Evolutionary conservation across 1,140 invertebrate genomes (phyloP).

Genomic region (Himalopsyche phryganea): DNA sequence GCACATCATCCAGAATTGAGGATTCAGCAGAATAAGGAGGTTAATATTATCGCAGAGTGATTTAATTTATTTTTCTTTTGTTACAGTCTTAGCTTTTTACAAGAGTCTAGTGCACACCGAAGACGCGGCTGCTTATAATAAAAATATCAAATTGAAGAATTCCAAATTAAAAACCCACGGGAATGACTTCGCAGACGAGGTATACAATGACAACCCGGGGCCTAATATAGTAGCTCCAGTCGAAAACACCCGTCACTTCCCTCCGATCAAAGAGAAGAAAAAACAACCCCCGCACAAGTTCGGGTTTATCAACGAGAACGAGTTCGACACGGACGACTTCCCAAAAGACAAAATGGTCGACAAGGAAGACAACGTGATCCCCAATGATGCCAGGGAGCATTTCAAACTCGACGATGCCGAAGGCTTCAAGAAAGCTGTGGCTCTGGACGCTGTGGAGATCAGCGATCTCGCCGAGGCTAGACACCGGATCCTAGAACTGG

Average conservation of each 20-base stretch:
- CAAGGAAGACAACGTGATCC: constrained; percentile 22
- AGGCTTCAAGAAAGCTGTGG: not conserved
- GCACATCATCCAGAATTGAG: no score
- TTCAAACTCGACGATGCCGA: constrained; percentile 22
- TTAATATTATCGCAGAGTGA: no score
- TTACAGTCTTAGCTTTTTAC: constrained; percentile 30
- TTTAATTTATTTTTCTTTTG: constrained; percentile 5
- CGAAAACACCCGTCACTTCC: constrained; percentile 3
- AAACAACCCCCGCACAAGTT: constrained; percentile 17
- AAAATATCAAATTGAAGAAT: constrained; percentile 15
- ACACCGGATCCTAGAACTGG: constrained; percentile 62
- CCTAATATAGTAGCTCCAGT: not conserved
- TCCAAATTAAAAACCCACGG: constrained; percentile 15
- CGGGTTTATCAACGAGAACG: constrained; percentile 28
- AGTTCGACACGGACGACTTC: constrained; percentile 24
- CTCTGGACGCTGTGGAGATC: constrained; percentile 42
- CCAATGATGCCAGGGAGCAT: constrained; percentile 29
- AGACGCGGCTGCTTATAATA: constrained; percentile 8
- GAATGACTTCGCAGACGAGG: constrained; percentile 25
- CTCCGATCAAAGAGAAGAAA: constrained; percentile 21
- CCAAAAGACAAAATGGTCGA: constrained; percentile 26
- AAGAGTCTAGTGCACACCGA: constrained; percentile 27
- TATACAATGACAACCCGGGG: constrained; percentile 15
- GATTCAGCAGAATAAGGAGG: no score
- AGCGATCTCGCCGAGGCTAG: constrained; percentile 59